Base-by-base conservation (phyloP, 2,888 invertebrate species). In the Eupithecia dodoneata region DNA sequence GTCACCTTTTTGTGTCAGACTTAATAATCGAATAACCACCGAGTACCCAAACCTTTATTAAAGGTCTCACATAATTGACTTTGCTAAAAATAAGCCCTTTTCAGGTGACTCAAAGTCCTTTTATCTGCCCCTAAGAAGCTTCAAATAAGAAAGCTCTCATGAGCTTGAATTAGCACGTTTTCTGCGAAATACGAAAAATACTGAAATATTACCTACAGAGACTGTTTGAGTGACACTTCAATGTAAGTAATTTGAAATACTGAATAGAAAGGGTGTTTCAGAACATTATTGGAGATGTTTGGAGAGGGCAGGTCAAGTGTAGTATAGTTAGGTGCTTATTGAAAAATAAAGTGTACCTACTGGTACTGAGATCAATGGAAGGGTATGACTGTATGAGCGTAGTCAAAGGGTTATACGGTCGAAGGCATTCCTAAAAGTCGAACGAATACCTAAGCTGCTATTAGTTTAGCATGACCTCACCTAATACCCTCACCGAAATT, bases 41-140 rank as follows among this genome's bases (percentile, higher is more conserved):
- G 69, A 69, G 42, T 42, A 45, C 42, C 67, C 65, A 66, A 69
- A 74, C 69, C 74, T 70, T 74, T 70, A 69, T 44, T 74, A 75
- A 76, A 79, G 74, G 79, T 74, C 74, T 71, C 79, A 42, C 65
- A 69, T 76, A 75, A 79, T 76, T 79, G 72, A 76, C 76, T 76
- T 76, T 73, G 49, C 66, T 74, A 69, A 79, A 74, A 78, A 79
- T 79, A 76, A 72, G 47, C 66, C 55, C 42, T 76, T 79, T 71
- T 55, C 74, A 74, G 79, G 76, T 76, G 76, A 76, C 71, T 73
- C 72, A 72, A 44, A 74, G 49, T 66, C 69, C 44, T 72, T 65
- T 79, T 72, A 76, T 74, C 71, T 72, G 41, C 66, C 67, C 49
- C 55, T 67, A 70, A 75, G 74, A 67, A 71, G 66, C 66, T 72